Evolutionary conservation across 2,797 vertebrate species (phyloP).

Genomic region (Sebastes paucispinis): DNA sequence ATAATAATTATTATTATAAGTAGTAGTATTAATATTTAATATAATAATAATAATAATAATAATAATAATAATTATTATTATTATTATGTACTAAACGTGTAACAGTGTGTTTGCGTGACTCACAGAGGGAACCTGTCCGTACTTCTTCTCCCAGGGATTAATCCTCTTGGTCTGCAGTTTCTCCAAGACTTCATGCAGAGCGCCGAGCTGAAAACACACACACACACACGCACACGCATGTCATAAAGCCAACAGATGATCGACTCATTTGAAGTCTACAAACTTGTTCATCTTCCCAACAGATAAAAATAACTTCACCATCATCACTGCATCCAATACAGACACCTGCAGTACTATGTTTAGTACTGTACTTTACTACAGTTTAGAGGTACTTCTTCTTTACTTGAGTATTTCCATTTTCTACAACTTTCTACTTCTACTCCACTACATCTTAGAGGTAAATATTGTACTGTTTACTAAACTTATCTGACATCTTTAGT

Average conservation of each 20-base stretch:
- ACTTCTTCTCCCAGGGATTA: slow-evolving; percentile 86
- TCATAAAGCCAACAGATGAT: no score
- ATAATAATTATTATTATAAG: no score
- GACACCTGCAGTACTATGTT: not conserved
- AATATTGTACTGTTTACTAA: no score
- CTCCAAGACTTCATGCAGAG: slow-evolving; percentile 85
- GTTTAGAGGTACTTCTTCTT: not conserved
- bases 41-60: no score
- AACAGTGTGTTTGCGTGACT: slow-evolving; percentile 11
- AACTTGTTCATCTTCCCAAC: not conserved
- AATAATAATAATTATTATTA: no score
- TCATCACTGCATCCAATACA: no score
- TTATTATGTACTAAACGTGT: no score
- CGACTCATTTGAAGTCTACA: no score
- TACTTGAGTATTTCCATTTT: not conserved
- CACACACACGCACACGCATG: not conserved
- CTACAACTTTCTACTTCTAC: not conserved
- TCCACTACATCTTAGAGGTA: no score
- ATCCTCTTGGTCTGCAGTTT: slow-evolving; percentile 84
- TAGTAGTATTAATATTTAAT: no score
- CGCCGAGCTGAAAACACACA: slow-evolving; percentile 73
- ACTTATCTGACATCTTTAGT: no score
- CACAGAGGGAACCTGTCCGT: slow-evolving; percentile 84
- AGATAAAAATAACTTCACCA: no score
- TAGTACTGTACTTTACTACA: not conserved